Evolutionary conservation across 2,888 invertebrate species (phyloP).

Genomic region (Leucoptera coffeella): DNA sequence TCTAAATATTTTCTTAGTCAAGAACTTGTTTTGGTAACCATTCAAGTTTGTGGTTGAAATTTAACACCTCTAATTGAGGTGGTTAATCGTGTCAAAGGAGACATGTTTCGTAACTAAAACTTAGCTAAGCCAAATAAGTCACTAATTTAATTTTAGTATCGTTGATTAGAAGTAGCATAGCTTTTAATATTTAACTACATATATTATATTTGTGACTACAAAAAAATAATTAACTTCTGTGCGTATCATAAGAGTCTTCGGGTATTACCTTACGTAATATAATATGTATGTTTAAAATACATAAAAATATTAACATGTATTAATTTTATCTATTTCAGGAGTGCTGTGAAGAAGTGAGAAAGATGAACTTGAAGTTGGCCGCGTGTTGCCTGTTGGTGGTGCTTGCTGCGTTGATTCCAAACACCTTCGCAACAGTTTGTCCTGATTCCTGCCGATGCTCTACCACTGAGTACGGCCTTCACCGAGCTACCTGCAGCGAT

Average conservation of each 20-base stretch:
- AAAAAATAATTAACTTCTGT: too few species aligned
- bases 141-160: neutral
- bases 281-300: neutral
- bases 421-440: constrained; percentile 30
- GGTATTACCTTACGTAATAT: too few species aligned
- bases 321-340: constrained; percentile 27
- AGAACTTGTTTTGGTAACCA: constrained; percentile 2
- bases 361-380: constrained; percentile 24
- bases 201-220: too few species aligned
- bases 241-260: too few species aligned
- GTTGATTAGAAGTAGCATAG: too few species aligned
- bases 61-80: constrained; percentile 12
- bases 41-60: constrained; percentile 18
- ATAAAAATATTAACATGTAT: neutral
- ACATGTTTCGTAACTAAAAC: constrained; percentile 9
- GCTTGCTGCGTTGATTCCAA: constrained; percentile 12
- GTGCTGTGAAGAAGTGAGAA: constrained; percentile 18
- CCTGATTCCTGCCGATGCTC: constrained; percentile 52
- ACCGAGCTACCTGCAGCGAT: constrained; percentile 58
- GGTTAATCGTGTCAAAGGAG: constrained; percentile 11
- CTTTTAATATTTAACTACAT: too few species aligned
- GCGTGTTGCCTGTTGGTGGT: constrained; percentile 21
- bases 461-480: constrained; percentile 61
- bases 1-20: neutral
- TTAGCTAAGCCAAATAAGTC: neutral